Evolutionary conservation across 2,888 invertebrate genomes (phyloP).

Genomic region (Pegoplata infirma): DNA sequence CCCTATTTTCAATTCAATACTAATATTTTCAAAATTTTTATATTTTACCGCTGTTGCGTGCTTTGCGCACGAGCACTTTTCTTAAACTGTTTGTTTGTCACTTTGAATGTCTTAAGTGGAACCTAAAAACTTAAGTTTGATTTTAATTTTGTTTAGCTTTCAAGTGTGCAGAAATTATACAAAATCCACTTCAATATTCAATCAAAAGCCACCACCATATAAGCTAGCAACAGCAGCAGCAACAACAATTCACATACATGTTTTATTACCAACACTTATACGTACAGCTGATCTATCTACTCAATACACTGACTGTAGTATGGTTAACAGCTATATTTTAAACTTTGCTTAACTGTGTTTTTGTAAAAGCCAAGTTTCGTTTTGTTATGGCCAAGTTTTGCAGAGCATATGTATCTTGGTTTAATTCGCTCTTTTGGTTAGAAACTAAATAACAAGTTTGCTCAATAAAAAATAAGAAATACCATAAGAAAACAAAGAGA

Average conservation of each 20-base stretch:
- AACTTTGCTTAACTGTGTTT: conserved; percentile 3
- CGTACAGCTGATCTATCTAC: conserved; percentile 35
- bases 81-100: conserved; percentile 70
- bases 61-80: conserved; percentile 74
- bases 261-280: not conserved
- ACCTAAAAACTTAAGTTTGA: conserved; percentile 58
- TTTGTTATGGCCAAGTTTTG: not conserved
- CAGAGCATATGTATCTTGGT: not conserved
- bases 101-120: conserved; percentile 68
- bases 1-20: conserved; percentile 1
- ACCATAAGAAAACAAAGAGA: no score
- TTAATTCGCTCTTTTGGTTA: not conserved
- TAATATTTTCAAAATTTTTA: no score
- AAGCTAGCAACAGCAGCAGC: no score
- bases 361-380: conserved; percentile 14
- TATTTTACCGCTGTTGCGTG: conserved; percentile 68
- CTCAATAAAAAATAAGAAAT: no score
- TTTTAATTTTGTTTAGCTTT: no score
- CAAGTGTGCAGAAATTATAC: conserved; percentile 56
- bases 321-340: not conserved
- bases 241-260: not conserved
- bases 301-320: not conserved
- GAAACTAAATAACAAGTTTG: not conserved
- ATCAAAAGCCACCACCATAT: conserved; percentile 16
- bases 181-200: conserved; percentile 49